Conservation (phyloP, 2,888 invertebrate species). For the Cerastis leucographa region DNA sequence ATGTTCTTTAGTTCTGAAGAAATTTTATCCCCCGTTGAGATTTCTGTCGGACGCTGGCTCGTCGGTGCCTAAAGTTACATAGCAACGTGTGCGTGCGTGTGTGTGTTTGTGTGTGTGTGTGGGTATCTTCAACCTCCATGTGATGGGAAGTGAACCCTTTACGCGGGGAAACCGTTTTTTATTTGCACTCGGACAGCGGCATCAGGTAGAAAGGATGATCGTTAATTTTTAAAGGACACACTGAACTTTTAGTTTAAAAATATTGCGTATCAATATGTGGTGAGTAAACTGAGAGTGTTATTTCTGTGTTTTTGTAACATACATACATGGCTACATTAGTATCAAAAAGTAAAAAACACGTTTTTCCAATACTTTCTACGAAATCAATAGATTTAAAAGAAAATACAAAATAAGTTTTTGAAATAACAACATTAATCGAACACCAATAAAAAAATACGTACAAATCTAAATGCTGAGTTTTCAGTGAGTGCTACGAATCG, state of each 20-base stretch:
- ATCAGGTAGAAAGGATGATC: conserved; percentile 91
- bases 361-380: not conserved
- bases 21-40: conserved; percentile 88
- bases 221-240: conserved; percentile 90
- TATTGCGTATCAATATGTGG: conserved; percentile 74
- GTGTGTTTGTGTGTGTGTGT: conserved; percentile 67
- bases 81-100: conserved; percentile 69
- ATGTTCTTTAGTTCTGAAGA: conserved; percentile 82
- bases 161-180: conserved; percentile 90
- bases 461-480: conserved; percentile 63
- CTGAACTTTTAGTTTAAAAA: conserved; percentile 82
- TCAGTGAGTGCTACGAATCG: conserved; percentile 61
- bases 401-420: not conserved
- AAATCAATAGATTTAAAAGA: not conserved
- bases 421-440: not conserved
- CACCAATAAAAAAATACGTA: conserved; percentile 22
- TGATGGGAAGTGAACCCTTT: conserved; percentile 92
- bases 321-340: conserved; percentile 18
- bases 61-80: conserved; percentile 77
- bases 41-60: conserved; percentile 86
- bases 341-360: conserved; percentile 14
- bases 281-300: conserved; percentile 43
- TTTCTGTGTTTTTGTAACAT: conserved; percentile 29
- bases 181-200: conserved; percentile 90
- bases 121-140: conserved; percentile 84